Percentiles rank a stretch among this genome's conserved stretches.
Evolutionary conservation across 2,888 invertebrate species (phyloP).

Genomic region (Drosophila vallismaia): DNA sequence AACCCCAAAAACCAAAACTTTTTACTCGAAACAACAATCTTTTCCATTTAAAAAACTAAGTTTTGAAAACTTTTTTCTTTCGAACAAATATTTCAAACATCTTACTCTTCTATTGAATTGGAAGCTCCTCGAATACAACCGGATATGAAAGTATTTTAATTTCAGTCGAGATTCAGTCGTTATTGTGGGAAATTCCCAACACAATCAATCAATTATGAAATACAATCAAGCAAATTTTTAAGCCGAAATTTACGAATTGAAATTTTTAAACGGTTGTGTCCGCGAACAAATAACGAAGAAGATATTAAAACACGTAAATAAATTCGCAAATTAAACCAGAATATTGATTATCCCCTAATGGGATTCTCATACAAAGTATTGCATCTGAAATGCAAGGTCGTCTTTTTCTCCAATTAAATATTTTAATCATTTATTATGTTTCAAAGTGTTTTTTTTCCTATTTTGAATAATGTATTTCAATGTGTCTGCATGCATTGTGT

Average conservation of each 20-base stretch:
- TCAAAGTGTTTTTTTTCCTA: background rate
- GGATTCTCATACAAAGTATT: slow-evolving; percentile 19
- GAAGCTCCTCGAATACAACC: slow-evolving; percentile 8
- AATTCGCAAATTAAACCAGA: slow-evolving; percentile 20
- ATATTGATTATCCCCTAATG: slow-evolving; percentile 20
- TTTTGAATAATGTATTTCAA: slow-evolving; percentile 15
- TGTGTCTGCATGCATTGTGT: no score
- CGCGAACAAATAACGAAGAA: slow-evolving; percentile 44
- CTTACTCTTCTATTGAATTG: slow-evolving; percentile 12
- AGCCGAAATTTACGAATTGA: slow-evolving; percentile 32
- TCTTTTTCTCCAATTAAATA: background rate
- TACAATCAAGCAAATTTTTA: slow-evolving; percentile 74
- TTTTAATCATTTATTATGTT: background rate
- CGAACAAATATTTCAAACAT: background rate
- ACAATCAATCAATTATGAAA: slow-evolving; percentile 73
- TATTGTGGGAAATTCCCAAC: slow-evolving; percentile 45
- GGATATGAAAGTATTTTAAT: background rate
- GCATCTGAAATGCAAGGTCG: background rate
- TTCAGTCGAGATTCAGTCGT: slow-evolving; percentile 15
- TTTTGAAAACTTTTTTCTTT: background rate
- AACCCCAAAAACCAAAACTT: slow-evolving; percentile 11
- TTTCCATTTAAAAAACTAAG: slow-evolving; percentile 25
- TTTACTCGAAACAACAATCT: slow-evolving; percentile 17
- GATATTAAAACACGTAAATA: slow-evolving; percentile 9
- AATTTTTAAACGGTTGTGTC: slow-evolving; percentile 67